These are phyloP conservation scores for Bucco capensis DNA, from an alignment of 2,113 vertebrate species.

Conservation along the genomic window DNA sequence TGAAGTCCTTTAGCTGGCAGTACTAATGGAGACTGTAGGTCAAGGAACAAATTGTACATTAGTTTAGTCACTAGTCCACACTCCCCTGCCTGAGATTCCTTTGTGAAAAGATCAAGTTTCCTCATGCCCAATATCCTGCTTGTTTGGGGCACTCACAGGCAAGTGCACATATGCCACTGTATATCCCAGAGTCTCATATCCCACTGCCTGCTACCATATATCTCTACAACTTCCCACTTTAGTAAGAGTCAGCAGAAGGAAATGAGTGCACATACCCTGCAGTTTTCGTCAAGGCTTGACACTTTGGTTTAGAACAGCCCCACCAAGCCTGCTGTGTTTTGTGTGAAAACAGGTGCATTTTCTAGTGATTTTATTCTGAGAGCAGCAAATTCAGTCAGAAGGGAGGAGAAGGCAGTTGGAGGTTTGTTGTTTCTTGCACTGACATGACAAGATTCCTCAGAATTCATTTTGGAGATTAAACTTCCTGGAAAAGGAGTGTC, in stretches of 20 bases:
- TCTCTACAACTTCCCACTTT: background rate
- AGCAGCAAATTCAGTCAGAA: background rate
- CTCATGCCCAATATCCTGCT: background rate
- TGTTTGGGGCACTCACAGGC: background rate
- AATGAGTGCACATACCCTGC: background rate
- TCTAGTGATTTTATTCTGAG: background rate
- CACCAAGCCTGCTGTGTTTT: background rate
- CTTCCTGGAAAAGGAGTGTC: slow-evolving; percentile 42
- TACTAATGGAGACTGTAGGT: background rate
- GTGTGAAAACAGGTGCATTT: background rate
- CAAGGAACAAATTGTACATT: background rate
- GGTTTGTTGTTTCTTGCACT: background rate
- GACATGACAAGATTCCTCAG: background rate
- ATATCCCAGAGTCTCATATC: background rate
- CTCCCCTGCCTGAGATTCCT: background rate
- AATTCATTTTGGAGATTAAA: slow-evolving; percentile 16
- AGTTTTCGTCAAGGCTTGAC: background rate
- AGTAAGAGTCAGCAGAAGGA: background rate
- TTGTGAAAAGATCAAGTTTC: background rate
- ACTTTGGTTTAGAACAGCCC: background rate
- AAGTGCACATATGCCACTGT: background rate
- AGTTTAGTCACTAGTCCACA: background rate
- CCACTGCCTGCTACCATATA: background rate
- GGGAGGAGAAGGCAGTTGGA: background rate
- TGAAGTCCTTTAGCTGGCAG: background rate